Base-by-base conservation (phyloP, 2,113 vertebrate species). In the Phasianus colchicus region DNA sequence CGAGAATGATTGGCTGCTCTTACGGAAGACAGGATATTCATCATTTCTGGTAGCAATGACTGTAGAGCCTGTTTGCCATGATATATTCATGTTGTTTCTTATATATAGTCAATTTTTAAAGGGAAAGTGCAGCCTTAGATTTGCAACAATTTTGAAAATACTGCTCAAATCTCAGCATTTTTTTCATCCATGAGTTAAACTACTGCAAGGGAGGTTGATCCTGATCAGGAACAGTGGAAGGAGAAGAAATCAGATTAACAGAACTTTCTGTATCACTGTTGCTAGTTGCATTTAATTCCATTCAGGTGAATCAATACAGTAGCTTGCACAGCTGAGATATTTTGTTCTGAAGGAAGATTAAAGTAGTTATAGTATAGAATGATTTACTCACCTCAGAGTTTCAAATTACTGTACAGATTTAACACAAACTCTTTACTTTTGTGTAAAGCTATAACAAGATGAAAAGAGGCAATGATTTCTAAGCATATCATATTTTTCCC, bases 301-400 rank as follows among this genome's bases (percentile, higher is more conserved):
- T 25, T 5, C 43, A 19, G 34, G 67, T 69, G 66, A 95, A 92
- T 94, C 88, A 86, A 83, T 92, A 88, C 60, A 80, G 43, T 88
- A 60, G 67, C 85, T 91, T 92, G 43, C 72, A 88, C 65, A 92
- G 91, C 76, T 78, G 87, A 96, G 60, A 34, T 70, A 80, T 24
- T 43, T 80, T 57, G 69, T 88, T 83, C 72, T 91, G 76, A 85
- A 95, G 61, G 8, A 20, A 74, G 85, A 88, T 92, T 91, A 83
- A 93, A 93, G 92, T 94, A 96, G 67, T 73, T 88, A 60, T 43
- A 60, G 55, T 74, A 93, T 67, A 89, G 38, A 89, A 89, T 70
- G 60, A 92, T 95, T 93, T 80, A 95, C n/a, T 87, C 25, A 52
- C 90, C 89, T 87, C 66, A 69, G 86, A 92, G 30, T 16, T 85